Evolutionary conservation across 2,888 invertebrate species (phyloP).

Genomic region (Drosophila austrosaltans): DNA sequence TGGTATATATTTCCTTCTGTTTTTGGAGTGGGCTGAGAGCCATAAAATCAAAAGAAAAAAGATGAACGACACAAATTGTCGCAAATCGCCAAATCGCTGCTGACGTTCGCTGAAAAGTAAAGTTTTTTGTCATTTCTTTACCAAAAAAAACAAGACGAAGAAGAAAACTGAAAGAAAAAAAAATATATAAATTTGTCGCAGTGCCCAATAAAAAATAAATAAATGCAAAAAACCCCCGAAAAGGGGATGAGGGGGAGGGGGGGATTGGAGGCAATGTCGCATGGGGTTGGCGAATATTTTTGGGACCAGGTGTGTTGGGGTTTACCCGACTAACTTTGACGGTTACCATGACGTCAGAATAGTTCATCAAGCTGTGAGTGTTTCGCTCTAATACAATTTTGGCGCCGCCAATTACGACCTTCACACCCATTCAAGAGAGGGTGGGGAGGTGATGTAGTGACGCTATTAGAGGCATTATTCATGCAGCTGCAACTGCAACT

Average conservation of each 20-base stretch:
- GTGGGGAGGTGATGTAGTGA: background rate
- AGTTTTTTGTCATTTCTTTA: conserved; percentile 2
- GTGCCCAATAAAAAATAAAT: conserved; percentile 77
- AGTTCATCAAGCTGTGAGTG: conserved; percentile 45
- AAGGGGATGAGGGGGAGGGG: conserved; percentile 33
- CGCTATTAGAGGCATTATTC: conserved; percentile 64
- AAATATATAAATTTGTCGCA: conserved; percentile 56
- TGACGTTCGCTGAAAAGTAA: conserved; percentile 45
- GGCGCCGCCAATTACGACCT: conserved; percentile 54
- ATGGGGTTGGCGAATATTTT: background rate
- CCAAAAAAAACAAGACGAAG: background rate
- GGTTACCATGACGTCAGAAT: conserved; percentile 45
- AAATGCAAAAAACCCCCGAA: conserved; percentile 53
- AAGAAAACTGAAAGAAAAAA: conserved; percentile 2
- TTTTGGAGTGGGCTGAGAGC: conserved; percentile 40
- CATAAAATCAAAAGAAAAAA: conserved; percentile 73
- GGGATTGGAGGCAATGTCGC: conserved; percentile 1
- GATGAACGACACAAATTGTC: conserved; percentile 66
- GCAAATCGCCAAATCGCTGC: conserved; percentile 68
- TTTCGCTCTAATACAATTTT: conserved; percentile 51
- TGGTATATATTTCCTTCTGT: background rate
- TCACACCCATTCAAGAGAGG: conserved; percentile 5
- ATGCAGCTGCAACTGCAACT: conserved; percentile 63
- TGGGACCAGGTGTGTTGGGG: conserved; percentile 17
- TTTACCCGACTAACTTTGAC: background rate